Base-by-base conservation (phyloP, 2,797 vertebrate genomes). In the Adrianichthys oophorus region DNA sequence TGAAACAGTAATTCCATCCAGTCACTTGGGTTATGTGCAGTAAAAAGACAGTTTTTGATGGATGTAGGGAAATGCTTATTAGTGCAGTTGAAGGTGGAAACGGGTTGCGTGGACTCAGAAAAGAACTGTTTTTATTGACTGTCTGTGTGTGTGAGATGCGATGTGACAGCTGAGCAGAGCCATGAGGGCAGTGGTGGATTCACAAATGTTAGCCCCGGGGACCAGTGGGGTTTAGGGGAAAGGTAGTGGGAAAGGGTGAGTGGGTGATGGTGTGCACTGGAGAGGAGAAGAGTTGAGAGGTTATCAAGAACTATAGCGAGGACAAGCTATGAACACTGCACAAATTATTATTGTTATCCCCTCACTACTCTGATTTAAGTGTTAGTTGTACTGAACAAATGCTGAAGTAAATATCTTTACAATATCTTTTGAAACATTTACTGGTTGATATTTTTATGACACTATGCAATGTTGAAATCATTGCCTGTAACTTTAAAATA, bases 161-260 rank as follows among this genome's bases (percentile, higher is more conserved):
- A 92, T 90, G 88, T 92, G 91, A 93, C 92, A 92, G 90, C 79
- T 82, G 89, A 91, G 82, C 79, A 52, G 82, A 72, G 84, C 89
- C 82, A 80, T 69, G 84, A 91, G 87, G 85, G 78, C 79, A 87
- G 80, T 88, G 84, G 88, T 90, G 86, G 90, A 88, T 87, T 91
- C 86, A 89, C 88, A 91, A 92, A 90, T 87, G 86, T 68, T 86
- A 79, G 88, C 91, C 86, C 74, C 56, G 60, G 89, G 91, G 89
- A 87, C 64, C 68, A 71, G 72, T 65, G 79, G 19, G 72, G 73
- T 68, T 63, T 43, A 63, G 68, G 56, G 62, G 69, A 73, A 62
- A 59, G 72, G 74, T 62, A 74, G 74, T 63, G 62, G 69, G 53
- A 59, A 52, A 65, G 65, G 62, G 71, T 23, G 65, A 56, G 64